Conservation (phyloP, 1,140 invertebrate genomes). For the Zaprionus capensis region DNA sequence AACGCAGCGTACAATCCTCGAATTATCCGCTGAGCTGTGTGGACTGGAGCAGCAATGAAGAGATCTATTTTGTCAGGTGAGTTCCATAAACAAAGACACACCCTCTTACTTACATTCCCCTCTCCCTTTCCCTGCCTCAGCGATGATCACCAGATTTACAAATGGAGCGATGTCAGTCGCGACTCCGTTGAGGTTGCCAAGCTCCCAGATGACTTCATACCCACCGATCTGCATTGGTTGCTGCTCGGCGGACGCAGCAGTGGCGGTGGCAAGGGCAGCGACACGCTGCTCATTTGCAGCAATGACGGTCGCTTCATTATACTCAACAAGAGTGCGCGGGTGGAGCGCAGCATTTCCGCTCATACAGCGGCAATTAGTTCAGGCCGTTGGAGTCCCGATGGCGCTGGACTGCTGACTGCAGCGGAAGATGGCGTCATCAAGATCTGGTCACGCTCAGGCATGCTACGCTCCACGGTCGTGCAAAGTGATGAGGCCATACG, state of each 20-base stretch:
- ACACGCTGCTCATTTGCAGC: slow-evolving; percentile 94
- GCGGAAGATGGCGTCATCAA: slow-evolving; percentile 98
- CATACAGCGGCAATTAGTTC: slow-evolving; percentile 95
- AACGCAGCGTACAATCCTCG: slow-evolving; percentile 85
- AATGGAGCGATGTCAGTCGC: slow-evolving; percentile 93
- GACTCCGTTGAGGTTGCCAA: slow-evolving; percentile 91
- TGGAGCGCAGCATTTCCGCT: slow-evolving; percentile 96
- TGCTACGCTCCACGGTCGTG: slow-evolving; percentile 95
- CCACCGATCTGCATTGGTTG: slow-evolving; percentile 94
- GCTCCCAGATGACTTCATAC: slow-evolving; percentile 93
- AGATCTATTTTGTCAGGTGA: slow-evolving; percentile 95
- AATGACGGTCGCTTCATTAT: slow-evolving; percentile 93
- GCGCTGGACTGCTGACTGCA: slow-evolving; percentile 94
- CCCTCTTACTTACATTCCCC: too few species aligned
- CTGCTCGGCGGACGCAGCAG: slow-evolving; percentile 85
- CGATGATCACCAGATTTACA: slow-evolving; percentile 95
- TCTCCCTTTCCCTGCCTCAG: slow-evolving; percentile 84
- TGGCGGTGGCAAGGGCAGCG: slow-evolving; percentile 88
- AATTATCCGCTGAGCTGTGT: slow-evolving; percentile 92
- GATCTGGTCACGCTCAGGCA: slow-evolving; percentile 98
- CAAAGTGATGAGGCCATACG: slow-evolving; percentile 93
- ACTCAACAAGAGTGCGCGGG: slow-evolving; percentile 93
- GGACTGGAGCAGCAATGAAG: slow-evolving; percentile 96
- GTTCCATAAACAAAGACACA: background rate
- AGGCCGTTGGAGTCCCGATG: slow-evolving; percentile 96